Evolutionary conservation across 2,797 vertebrate genomes (phyloP).

Genomic region (Sebastolobus alascanus): DNA sequence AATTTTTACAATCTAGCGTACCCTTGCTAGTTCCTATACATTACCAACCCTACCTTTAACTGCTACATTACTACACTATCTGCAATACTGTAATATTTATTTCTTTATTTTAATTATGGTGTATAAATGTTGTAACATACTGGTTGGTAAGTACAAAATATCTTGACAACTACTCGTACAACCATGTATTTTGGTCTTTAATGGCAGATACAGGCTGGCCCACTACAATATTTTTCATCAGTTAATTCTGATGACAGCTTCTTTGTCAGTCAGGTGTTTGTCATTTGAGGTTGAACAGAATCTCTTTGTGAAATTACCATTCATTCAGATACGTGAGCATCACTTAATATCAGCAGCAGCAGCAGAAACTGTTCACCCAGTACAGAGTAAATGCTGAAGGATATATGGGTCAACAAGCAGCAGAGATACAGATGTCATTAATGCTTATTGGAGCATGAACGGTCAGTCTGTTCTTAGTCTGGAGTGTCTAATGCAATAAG

Average conservation of each 20-base stretch:
- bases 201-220: background rate
- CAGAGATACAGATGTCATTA: constrained; percentile 60
- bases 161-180: background rate
- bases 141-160: background rate
- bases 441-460: constrained; percentile 54
- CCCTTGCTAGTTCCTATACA: too few relatives aligned
- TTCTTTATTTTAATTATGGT: background rate
- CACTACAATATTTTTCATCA: background rate
- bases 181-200: background rate
- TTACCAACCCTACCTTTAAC: background rate
- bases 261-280: background rate
- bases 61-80: background rate
- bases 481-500: background rate
- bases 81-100: background rate
- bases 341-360: constrained; percentile 25
- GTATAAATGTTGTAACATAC: background rate
- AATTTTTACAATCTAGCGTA: too few relatives aligned
- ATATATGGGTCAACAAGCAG: constrained; percentile 50
- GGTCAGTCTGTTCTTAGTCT: constrained; percentile 33
- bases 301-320: background rate
- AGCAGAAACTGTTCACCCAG: constrained; percentile 17
- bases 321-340: background rate
- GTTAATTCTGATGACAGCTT: background rate
- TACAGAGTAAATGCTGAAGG: constrained; percentile 35
- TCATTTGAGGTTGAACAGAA: constrained; percentile 1